Evolutionary conservation across 2,888 invertebrate species (phyloP).

Genomic region (Oxyteleia sp.): DNA sequence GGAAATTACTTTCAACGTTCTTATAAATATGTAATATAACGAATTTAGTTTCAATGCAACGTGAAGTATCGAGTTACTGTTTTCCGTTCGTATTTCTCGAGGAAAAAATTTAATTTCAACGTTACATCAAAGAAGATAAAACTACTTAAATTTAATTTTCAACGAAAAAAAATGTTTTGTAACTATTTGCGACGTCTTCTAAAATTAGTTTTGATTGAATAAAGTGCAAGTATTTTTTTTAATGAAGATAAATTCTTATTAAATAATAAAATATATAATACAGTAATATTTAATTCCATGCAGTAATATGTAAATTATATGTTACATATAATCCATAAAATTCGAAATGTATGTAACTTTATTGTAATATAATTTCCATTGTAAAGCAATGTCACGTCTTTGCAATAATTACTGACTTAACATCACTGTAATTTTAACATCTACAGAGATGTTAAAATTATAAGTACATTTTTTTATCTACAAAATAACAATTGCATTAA

Average conservation of each 20-base stretch:
- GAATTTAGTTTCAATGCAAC: constrained; percentile 40
- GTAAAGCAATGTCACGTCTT: too few relatives aligned
- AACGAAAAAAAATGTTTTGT: not conserved
- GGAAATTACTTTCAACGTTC: constrained; percentile 65
- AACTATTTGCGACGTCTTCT: not conserved
- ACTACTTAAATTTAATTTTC: not conserved
- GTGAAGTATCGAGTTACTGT: constrained; percentile 28
- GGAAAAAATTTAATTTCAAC: constrained; percentile 7
- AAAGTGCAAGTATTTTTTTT: not conserved
- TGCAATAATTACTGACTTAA: too few relatives aligned
- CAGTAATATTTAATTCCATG: not conserved
- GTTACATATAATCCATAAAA: too few relatives aligned
- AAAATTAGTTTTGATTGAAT: not conserved
- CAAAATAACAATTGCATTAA: too few relatives aligned
- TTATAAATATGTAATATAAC: constrained; percentile 57
- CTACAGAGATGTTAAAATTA: too few relatives aligned
- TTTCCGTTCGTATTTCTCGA: constrained; percentile 1
- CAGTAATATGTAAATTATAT: not conserved
- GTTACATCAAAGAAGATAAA: not conserved
- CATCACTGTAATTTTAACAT: too few relatives aligned
- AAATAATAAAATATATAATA: not conserved
- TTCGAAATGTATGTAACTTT: too few relatives aligned
- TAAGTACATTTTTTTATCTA: too few relatives aligned
- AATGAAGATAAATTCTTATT: not conserved
- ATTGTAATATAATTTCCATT: too few relatives aligned